These are phyloP conservation scores for Clepsis dumicolana DNA, from an alignment of 2,888 invertebrate species.

Conservation along the genomic window DNA sequence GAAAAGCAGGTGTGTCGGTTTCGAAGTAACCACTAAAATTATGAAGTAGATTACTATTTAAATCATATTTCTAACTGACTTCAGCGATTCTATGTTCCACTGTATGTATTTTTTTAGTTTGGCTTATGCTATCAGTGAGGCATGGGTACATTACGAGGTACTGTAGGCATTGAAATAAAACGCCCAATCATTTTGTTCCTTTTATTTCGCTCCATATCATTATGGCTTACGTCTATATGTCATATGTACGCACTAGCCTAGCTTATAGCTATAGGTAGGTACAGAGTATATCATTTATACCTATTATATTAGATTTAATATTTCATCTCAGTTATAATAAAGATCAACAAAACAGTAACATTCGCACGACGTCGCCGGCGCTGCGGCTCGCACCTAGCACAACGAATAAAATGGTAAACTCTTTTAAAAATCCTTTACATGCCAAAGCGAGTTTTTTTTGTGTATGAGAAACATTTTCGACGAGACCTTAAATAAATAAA, in stretches of 20 bases:
- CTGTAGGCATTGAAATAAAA: conserved; percentile 70
- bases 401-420: no score
- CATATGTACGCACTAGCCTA: conserved; percentile 68
- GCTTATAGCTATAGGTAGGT: conserved; percentile 71
- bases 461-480: no score
- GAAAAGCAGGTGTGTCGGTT: no score
- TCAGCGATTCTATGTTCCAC: no score
- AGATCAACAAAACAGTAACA: conserved; percentile 40
- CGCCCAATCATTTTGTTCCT: conserved; percentile 54
- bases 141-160: neutral
- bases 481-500: no score
- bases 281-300: conserved; percentile 68
- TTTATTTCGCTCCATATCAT: conserved; percentile 72
- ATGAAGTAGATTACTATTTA: no score
- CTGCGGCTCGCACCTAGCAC: conserved; percentile 2
- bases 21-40: no score
- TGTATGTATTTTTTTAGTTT: no score
- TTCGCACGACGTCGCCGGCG: neutral
- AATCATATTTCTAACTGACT: no score
- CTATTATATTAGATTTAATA: conserved; percentile 39
- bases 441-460: no score
- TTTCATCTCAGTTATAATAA: conserved; percentile 38
- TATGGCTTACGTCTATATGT: conserved; percentile 62
- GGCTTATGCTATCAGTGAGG: no score
- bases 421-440: no score